Evolutionary conservation across 2,888 invertebrate genomes (phyloP), one percentile per base, ranked within the genome.

Genomic region (Clistopyga incitator): DNA sequence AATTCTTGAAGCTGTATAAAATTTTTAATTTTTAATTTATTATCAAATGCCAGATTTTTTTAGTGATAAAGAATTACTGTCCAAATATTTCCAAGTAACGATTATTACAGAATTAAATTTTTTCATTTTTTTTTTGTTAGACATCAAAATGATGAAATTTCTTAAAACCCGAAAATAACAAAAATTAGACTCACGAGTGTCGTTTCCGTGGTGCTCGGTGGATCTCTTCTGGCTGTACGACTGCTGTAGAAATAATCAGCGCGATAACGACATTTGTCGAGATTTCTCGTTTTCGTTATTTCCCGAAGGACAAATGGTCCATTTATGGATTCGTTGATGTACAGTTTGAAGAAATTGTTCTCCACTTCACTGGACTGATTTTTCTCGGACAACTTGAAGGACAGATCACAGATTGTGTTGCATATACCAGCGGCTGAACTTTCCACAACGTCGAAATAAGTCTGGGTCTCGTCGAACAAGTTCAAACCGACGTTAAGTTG

Each of bases 401-500:
- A 42, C 71, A 6, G 23, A 42, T n/a, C 34, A 45, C 45, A 76
- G 15, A 29, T 29, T 25, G 42, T 71, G 29, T 81, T 47, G 20
- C 72, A 72, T 42, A 64, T n/a, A 0, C 70, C 50, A 11, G 11
- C 15, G 8, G 34, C 15, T 10, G 45, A 42, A 0, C 67, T 52
- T 71, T 91, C 90, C 74, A 84, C 84, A 54, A 81, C 47, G 23
- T 87, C 81, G 71, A 87, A 88, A 4, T 76, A 61, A 18, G 86
- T 86, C 2, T 86, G 86, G 3, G 64, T 50, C 4, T 6, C 47
- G 15, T 52, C 84, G 0, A 71, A 83, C 2, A 88, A 42, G 15
- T 86, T 77, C 0, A 84, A 76, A 0, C 89, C 90, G 56, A 89
- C 65, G 56, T 88, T 88, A 38, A 91, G 54, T 67, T 90, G 86